Percentiles rank a stretch among this genome's conserved stretches.
Conservation (phyloP, 2,888 invertebrate species). For the Rotaria magnacalcarata region DNA sequence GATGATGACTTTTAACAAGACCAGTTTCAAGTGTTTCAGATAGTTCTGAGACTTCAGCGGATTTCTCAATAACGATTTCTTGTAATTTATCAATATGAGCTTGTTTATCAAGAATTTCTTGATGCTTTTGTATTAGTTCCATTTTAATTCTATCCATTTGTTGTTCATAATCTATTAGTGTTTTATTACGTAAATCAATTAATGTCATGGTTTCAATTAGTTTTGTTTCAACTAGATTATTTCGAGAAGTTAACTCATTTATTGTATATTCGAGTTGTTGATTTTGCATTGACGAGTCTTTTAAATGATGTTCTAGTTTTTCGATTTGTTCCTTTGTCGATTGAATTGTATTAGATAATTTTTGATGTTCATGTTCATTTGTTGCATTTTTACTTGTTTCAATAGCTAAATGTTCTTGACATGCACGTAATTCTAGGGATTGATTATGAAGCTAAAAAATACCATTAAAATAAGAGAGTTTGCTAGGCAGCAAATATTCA, state of each 20-base stretch:
- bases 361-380: background rate
- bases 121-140: slow-evolving; percentile 11
- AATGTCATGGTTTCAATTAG: background rate
- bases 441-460: background rate
- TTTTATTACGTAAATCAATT: background rate
- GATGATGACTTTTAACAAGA: slow-evolving; percentile 21
- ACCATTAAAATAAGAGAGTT: no score
- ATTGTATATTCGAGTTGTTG: background rate
- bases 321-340: background rate
- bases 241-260: background rate
- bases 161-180: background rate
- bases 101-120: background rate
- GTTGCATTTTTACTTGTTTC: background rate
- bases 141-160: background rate
- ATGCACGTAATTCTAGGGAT: background rate
- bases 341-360: background rate
- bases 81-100: background rate
- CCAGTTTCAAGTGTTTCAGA: background rate
- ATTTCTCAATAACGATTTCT: background rate
- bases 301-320: background rate
- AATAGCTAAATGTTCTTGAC: background rate
- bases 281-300: background rate
- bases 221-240: background rate
- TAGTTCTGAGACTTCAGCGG: background rate
- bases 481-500: no score